These are phyloP conservation scores for Oncorhynchus tshawytscha DNA, from an alignment of 2,113 vertebrate species.

Conservation along the genomic window DNA sequence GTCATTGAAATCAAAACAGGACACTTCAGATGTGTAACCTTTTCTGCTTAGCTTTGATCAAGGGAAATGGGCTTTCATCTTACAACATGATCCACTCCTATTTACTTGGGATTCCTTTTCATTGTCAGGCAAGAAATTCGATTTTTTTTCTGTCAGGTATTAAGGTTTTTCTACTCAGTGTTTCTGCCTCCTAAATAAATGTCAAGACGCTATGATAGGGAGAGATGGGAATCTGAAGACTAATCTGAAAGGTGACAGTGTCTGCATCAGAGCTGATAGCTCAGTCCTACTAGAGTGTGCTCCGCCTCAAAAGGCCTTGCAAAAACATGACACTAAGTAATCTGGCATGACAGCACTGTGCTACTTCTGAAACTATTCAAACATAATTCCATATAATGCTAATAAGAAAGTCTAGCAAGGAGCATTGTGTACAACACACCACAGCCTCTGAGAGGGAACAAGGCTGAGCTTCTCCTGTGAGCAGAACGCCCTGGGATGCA, in stretches of 20 bases:
- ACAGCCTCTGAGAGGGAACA: conserved; percentile 28
- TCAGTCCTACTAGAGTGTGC: conserved; percentile 48
- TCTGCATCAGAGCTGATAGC: conserved; percentile 55
- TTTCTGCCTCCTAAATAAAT: conserved; percentile 64
- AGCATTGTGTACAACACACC: conserved; percentile 21
- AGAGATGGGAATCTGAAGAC: conserved; percentile 56
- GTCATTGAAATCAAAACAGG: too few species aligned
- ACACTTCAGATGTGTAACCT: neutral
- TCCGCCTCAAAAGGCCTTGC: conserved; percentile 26
- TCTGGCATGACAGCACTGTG: conserved; percentile 31
- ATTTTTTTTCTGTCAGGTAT: too few species aligned
- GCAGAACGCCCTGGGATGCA: too few species aligned
- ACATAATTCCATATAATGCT: conserved; percentile 39
- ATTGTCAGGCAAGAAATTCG: conserved; percentile 29
- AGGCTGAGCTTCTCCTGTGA: conserved; percentile 21
- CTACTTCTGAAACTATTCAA: conserved; percentile 49
- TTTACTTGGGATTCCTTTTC: conserved; percentile 21
- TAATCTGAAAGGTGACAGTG: conserved; percentile 59
- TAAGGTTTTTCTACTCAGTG: too few species aligned
- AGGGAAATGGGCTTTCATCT: neutral
- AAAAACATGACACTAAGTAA: conserved; percentile 17
- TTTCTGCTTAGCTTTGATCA: neutral
- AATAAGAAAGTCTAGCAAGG: neutral
- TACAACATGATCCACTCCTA: conserved; percentile 14
- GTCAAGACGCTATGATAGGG: conserved; percentile 58